Evolutionary conservation across 2,888 invertebrate genomes (phyloP).

Genomic region (Thysanoteuthis rhombus): DNA sequence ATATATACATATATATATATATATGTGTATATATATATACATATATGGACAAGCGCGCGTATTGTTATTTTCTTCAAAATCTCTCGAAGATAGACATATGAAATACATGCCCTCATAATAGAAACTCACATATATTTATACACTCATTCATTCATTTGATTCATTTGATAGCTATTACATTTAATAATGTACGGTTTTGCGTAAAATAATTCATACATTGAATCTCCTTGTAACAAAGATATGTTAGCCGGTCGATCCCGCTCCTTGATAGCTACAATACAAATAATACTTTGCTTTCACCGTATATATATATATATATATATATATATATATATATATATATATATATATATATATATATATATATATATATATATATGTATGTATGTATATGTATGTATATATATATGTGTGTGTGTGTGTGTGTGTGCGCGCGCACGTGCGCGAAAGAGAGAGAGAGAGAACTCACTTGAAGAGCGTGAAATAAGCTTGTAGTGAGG

Average conservation of each 20-base stretch:
- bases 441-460: too few relatives aligned
- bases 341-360: constrained; percentile 1
- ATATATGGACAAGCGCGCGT: not conserved
- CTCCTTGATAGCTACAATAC: too few relatives aligned
- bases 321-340: constrained; percentile 15
- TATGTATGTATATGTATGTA: not conserved
- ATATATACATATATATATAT: not conserved
- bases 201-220: not conserved
- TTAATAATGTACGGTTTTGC: not conserved
- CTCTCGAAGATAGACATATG: not conserved
- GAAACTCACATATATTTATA: not conserved
- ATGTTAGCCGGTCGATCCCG: too few relatives aligned
- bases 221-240: too few relatives aligned
- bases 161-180: not conserved
- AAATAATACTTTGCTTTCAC: too few relatives aligned
- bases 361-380: not conserved
- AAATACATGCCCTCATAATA: not conserved
- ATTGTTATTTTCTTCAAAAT: not conserved
- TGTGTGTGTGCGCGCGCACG: not conserved
- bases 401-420: not conserved
- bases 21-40: not conserved
- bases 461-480: too few relatives aligned
- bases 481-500: too few relatives aligned
- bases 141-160: not conserved
- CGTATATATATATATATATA: not conserved